Evolutionary conservation across 2,888 invertebrate genomes (phyloP).

Genomic region (Ormyrus nitidulus): DNA sequence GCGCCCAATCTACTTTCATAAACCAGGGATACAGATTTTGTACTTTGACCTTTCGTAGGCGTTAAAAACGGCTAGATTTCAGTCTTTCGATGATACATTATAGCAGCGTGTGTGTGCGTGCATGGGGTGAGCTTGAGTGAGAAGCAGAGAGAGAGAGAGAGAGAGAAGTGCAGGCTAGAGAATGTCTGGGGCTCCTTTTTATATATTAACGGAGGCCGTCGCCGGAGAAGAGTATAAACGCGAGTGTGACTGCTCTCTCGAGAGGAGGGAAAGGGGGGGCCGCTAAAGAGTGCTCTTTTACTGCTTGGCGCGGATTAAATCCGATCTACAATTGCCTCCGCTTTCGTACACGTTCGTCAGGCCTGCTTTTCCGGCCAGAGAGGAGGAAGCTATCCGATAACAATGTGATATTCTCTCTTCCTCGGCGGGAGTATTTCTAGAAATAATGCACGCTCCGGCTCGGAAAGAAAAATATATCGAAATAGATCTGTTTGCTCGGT

Average conservation of each 20-base stretch:
- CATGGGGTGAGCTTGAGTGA: neutral
- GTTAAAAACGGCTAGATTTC: slow-evolving; percentile 65
- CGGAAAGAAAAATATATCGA: too few relatives aligned
- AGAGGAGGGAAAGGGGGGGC: too few relatives aligned
- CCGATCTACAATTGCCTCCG: neutral
- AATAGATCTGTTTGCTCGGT: too few relatives aligned
- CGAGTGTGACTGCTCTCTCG: neutral
- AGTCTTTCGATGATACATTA: slow-evolving; percentile 57
- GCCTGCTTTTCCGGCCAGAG: too few relatives aligned
- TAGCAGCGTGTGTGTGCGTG: neutral
- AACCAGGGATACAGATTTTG: slow-evolving; percentile 28
- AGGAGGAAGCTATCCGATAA: too few relatives aligned
- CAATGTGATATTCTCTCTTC: too few relatives aligned
- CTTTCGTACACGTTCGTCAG: too few relatives aligned
- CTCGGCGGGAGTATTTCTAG: too few relatives aligned
- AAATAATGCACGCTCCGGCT: too few relatives aligned
- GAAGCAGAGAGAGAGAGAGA: slow-evolving; percentile 10
- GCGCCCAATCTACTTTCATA: slow-evolving; percentile 16
- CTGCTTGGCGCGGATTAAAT: slow-evolving; percentile 14
- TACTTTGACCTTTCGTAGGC: slow-evolving; percentile 27
- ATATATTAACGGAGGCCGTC: neutral
- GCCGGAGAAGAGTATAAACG: slow-evolving; percentile 8
- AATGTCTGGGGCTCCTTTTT: slow-evolving; percentile 18
- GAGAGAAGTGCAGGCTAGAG: slow-evolving; percentile 15
- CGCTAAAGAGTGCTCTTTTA: neutral